phyloP scores from a whole-genome alignment of 2,888 invertebrate genomes.

The Calephelis perditalis region DNA sequence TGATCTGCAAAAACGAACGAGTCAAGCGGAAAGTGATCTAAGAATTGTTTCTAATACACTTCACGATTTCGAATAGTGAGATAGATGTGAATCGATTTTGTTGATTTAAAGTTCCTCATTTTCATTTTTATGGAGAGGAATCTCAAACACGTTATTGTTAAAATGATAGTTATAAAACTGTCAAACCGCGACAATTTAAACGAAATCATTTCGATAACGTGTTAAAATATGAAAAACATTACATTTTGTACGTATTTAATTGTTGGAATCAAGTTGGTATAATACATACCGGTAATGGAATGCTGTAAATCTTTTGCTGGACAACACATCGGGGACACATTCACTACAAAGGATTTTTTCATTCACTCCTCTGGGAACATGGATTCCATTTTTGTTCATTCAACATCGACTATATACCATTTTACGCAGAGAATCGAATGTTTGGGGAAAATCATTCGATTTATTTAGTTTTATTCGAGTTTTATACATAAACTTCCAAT shows the following conservation, averaged over 20 bases:
- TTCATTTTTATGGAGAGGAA: no score
- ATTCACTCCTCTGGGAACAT: conserved; percentile 55
- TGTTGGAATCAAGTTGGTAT: conserved; percentile 21
- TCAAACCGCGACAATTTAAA: background rate
- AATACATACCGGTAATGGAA: conserved; percentile 53
- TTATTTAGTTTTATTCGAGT: conserved; percentile 14
- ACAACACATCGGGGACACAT: conserved; percentile 50
- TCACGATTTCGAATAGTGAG: no score
- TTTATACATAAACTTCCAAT: conserved; percentile 26
- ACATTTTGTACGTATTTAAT: conserved; percentile 20
- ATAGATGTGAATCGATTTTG: no score
- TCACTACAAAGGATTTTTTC: conserved; percentile 61
- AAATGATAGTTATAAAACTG: no score
- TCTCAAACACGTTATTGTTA: no score
- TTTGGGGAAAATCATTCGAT: conserved; percentile 13
- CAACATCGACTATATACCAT: conserved; percentile 49
- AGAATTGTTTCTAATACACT: no score
- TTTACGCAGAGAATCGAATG: conserved; percentile 28
- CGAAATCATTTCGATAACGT: background rate
- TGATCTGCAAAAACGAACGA: no score
- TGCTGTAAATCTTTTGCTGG: conserved; percentile 65
- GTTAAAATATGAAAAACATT: background rate
- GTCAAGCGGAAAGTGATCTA: no score
- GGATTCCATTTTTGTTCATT: conserved; percentile 62
- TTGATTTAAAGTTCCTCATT: no score